These are phyloP conservation scores for Helicoverpa armigera DNA, from an alignment of 1,140 invertebrate species.

Conservation along the genomic window DNA sequence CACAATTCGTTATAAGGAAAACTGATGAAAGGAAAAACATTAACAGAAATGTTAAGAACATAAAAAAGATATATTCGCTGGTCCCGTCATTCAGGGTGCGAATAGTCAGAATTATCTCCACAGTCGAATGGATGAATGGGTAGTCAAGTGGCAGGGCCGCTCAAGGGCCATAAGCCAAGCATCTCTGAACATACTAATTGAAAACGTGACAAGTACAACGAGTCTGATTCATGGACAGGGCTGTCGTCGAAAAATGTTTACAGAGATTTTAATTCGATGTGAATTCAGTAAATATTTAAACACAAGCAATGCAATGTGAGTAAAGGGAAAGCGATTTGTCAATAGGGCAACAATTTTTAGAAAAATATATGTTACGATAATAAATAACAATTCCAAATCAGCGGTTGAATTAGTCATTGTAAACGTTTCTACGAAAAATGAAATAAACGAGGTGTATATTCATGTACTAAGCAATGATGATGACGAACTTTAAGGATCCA, in stretches of 20 bases:
- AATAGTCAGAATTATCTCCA: slow-evolving; percentile 52
- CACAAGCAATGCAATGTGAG: neutral
- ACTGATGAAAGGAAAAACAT: slow-evolving; percentile 19
- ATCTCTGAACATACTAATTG: slow-evolving; percentile 73
- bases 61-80: slow-evolving; percentile 39
- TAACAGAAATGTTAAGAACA: slow-evolving; percentile 29
- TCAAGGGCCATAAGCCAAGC: slow-evolving; percentile 52
- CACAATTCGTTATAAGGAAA: slow-evolving; percentile 11
- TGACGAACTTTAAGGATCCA: too few relatives aligned
- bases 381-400: too few relatives aligned
- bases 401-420: too few relatives aligned
- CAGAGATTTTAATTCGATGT: neutral
- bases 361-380: too few relatives aligned
- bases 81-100: slow-evolving; percentile 29
- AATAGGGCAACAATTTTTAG: too few relatives aligned
- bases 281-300: neutral
- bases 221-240: slow-evolving; percentile 34
- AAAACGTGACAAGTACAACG: slow-evolving; percentile 73
- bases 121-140: slow-evolving; percentile 64
- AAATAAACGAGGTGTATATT: too few relatives aligned
- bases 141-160: slow-evolving; percentile 52
- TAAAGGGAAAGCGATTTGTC: neutral
- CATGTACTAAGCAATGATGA: too few relatives aligned
- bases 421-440: too few relatives aligned
- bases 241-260: slow-evolving; percentile 32